Evolutionary conservation across 2,113 vertebrate species (phyloP).

Genomic region (Okapia johnstoni): DNA sequence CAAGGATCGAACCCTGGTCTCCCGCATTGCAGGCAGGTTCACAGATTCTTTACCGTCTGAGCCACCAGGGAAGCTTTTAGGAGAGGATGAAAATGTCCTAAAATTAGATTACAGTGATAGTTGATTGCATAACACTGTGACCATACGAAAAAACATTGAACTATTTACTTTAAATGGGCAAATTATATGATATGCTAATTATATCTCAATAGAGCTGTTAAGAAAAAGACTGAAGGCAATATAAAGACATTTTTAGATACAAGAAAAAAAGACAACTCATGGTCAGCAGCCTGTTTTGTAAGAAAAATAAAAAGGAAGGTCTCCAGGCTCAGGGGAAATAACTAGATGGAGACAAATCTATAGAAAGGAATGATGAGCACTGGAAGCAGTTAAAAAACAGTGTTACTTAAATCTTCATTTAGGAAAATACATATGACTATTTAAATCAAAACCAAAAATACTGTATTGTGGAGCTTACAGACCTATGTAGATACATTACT

Average conservation of each 20-base stretch:
- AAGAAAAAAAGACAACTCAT: neutral
- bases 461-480: neutral
- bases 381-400: neutral
- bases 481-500: neutral
- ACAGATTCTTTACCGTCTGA: neutral
- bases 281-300: neutral
- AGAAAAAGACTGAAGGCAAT: neutral
- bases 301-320: neutral
- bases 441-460: neutral
- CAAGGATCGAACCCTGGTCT: neutral
- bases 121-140: neutral
- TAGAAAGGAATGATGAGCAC: neutral
- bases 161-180: neutral
- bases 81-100: neutral
- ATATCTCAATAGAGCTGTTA: neutral
- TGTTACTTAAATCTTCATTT: neutral
- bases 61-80: neutral
- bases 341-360: neutral
- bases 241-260: neutral
- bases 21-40: rapidly evolving
- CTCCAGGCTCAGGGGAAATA: neutral
- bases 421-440: neutral
- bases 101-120: neutral
- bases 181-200: neutral
- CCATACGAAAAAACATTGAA: neutral